These are phyloP conservation scores for Porites rus DNA, from an alignment of 92 coral and sea anemone genomes.

Conservation along the genomic window DNA sequence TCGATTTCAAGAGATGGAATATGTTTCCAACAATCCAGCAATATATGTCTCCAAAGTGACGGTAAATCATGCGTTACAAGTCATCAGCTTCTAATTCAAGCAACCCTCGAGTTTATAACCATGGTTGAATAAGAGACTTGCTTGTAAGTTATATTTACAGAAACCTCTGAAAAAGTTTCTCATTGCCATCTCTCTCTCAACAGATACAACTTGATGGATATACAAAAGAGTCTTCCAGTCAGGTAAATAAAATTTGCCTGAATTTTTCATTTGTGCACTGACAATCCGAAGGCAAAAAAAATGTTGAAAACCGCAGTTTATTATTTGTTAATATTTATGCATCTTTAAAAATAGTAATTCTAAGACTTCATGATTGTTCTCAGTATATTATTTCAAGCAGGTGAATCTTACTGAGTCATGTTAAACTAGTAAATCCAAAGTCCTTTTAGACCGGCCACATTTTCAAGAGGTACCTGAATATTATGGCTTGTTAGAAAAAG, in stretches of 20 bases:
- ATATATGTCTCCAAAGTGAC: constrained; percentile 32
- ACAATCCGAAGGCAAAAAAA: neutral
- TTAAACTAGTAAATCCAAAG: neutral
- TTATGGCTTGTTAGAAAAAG: neutral
- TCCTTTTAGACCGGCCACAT: neutral
- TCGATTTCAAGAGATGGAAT: neutral
- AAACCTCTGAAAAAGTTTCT: neutral
- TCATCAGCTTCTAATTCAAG: neutral
- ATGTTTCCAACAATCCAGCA: neutral
- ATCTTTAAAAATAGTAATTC: too few relatives aligned
- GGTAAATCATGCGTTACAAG: neutral
- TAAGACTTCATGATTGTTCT: too few relatives aligned
- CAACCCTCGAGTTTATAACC: too few relatives aligned
- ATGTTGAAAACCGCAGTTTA: neutral
- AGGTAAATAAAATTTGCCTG: neutral
- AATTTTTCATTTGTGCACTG: neutral
- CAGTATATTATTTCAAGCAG: neutral
- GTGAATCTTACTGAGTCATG: neutral
- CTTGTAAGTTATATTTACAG: neutral
- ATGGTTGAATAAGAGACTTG: too few relatives aligned
- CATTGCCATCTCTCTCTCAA: neutral
- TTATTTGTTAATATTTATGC: neutral
- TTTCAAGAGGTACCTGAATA: constrained; percentile 22
- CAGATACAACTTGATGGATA: constrained; percentile 34
- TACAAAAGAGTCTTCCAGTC: neutral